A percentile compares a stretch with the other conserved stretches of the same genome.
Conservation (phyloP, 2,113 vertebrate genomes). For the Crotalus helleri region DNA sequence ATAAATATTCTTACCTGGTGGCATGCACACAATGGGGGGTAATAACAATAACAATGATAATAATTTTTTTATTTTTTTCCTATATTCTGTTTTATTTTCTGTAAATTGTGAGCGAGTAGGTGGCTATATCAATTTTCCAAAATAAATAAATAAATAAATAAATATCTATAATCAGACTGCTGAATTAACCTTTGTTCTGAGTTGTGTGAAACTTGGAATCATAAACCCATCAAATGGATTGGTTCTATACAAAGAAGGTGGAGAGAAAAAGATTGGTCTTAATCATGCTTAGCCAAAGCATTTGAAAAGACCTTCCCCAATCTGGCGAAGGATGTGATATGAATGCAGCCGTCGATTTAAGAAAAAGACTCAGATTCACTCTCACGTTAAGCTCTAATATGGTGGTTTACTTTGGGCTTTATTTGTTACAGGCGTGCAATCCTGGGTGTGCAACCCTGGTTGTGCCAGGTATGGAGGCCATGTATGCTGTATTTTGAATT, state of each 20-base stretch:
- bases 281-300: neutral
- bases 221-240: neutral
- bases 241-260: neutral
- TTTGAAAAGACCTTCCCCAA: neutral
- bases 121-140: neutral
- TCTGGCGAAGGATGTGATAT: neutral
- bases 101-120: neutral
- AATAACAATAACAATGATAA: too few species aligned
- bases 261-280: neutral
- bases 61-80: too few species aligned
- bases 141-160: neutral
- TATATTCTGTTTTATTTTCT: neutral
- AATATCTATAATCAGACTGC: neutral
- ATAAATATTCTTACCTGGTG: neutral
- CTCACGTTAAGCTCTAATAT: neutral
- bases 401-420: neutral
- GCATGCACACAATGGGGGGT: neutral
- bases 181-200: neutral
- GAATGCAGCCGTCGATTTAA: neutral
- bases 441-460: neutral
- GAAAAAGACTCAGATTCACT: neutral
- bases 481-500: neutral
- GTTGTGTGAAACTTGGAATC: neutral
- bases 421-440: neutral
- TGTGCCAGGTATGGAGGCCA: neutral